These are phyloP conservation scores for Germaria angustata DNA, from an alignment of 2,888 invertebrate species.

Conservation along the genomic window DNA sequence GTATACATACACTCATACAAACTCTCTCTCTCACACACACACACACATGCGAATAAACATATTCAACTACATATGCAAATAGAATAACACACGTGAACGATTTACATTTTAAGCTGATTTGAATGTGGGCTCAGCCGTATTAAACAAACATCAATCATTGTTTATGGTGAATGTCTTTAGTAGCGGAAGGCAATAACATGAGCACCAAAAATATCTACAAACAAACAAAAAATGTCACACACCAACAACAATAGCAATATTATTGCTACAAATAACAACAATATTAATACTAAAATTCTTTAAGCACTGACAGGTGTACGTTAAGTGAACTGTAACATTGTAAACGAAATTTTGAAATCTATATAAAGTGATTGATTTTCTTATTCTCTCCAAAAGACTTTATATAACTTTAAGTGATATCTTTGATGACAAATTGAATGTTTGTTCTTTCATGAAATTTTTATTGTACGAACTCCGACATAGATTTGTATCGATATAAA, in stretches of 20 bases:
- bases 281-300: constrained; percentile 26
- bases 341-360: background rate
- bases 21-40: constrained; percentile 15
- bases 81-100: constrained; percentile 47
- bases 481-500: no score
- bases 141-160: constrained; percentile 63
- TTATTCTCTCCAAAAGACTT: background rate
- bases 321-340: background rate
- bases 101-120: constrained; percentile 58
- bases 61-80: background rate
- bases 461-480: no score
- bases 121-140: constrained; percentile 48
- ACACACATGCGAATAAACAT: background rate
- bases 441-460: background rate
- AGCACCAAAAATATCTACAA: constrained; percentile 5
- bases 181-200: constrained; percentile 20
- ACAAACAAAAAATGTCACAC: background rate
- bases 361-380: background rate
- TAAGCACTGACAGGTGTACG: background rate
- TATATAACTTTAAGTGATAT: background rate
- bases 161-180: constrained; percentile 29
- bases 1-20: background rate
- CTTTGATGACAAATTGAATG: background rate
- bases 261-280: constrained; percentile 1
- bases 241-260: background rate